phyloP scores from a whole-genome alignment of 2,797 vertebrate genomes.

The Choloepus didactylus region DNA sequence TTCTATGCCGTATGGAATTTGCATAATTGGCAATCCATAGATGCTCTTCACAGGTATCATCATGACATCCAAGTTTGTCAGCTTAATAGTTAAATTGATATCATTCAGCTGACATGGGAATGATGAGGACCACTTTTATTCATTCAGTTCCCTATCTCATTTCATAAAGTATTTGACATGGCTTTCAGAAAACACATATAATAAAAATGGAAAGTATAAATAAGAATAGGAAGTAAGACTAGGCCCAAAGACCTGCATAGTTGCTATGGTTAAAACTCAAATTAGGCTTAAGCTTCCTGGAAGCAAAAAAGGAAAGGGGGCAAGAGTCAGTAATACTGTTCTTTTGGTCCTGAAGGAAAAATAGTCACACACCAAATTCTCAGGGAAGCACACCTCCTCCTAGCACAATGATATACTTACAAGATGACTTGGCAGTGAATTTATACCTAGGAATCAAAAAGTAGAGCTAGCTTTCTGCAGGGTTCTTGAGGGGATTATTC shows the following conservation, averaged over 20 bases:
- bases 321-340: neutral
- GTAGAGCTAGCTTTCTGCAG: neutral
- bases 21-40: neutral
- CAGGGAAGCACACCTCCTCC: neutral
- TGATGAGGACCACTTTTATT: constrained; percentile 37
- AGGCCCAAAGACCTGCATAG: neutral
- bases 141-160: constrained; percentile 35
- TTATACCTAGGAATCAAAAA: constrained; percentile 4
- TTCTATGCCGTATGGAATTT: neutral
- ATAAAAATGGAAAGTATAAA: constrained; percentile 36
- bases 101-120: constrained; percentile 3
- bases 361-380: neutral
- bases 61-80: neutral
- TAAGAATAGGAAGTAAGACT: constrained; percentile 20
- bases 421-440: constrained; percentile 26
- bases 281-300: constrained; percentile 7
- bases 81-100: constrained; percentile 30
- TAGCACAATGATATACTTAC: neutral
- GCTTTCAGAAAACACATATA: neutral
- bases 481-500: neutral
- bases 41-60: neutral
- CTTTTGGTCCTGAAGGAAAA: constrained; percentile 24
- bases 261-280: neutral
- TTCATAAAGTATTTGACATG: constrained; percentile 52
- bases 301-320: constrained; percentile 15